Conservation (phyloP, 2,888 invertebrate genomes). For the Seladonia tumulorum region DNA sequence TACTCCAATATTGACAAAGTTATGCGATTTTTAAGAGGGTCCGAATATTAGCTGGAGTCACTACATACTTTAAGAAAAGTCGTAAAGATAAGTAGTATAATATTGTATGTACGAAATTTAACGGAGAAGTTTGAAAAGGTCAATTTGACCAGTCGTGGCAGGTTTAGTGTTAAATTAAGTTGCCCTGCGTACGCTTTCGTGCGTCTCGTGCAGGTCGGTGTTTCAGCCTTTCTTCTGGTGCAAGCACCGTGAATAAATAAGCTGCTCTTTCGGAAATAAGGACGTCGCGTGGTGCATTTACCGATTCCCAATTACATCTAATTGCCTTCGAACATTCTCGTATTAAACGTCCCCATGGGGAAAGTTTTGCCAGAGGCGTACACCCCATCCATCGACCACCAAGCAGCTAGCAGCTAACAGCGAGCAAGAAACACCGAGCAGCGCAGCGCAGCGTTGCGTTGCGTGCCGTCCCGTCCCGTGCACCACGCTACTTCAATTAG, state of each 20-base stretch:
- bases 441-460: constrained; percentile 43
- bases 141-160: no score
- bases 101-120: no score
- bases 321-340: constrained; percentile 67
- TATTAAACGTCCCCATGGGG: constrained; percentile 63
- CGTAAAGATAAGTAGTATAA: no score
- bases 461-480: constrained; percentile 47
- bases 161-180: no score
- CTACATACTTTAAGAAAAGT: no score
- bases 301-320: constrained; percentile 67
- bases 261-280: constrained; percentile 57
- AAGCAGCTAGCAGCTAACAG: background rate
- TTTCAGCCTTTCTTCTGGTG: constrained; percentile 23
- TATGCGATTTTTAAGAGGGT: no score
- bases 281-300: constrained; percentile 53
- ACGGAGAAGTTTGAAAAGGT: no score
- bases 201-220: constrained; percentile 44
- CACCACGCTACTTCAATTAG: constrained; percentile 67
- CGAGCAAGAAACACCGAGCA: constrained; percentile 9
- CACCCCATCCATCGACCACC: background rate
- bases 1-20: no score
- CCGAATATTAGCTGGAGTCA: no score
- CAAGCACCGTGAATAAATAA: constrained; percentile 21
- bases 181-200: background rate
- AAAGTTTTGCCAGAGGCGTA: constrained; percentile 39